Conservation (phyloP, 2,113 vertebrate genomes). For the Nothobranchius furzeri region DNA sequence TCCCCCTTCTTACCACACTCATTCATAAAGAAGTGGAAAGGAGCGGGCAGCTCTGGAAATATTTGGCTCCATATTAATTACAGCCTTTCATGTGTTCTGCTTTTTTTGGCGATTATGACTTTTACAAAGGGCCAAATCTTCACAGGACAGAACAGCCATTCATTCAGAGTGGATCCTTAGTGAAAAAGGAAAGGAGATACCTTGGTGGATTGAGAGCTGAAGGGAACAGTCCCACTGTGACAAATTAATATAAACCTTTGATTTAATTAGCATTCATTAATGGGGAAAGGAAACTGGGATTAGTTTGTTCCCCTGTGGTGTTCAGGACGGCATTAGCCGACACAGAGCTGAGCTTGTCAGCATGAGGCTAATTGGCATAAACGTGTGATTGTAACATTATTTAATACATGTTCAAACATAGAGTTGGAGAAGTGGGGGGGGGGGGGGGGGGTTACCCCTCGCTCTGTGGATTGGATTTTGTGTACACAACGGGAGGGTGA, state of each 20-base stretch:
- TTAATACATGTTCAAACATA: constrained; percentile 52
- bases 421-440: constrained; percentile 21
- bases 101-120: constrained; percentile 55
- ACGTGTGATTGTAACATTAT: constrained; percentile 65
- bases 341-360: constrained; percentile 41
- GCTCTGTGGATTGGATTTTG: constrained; percentile 49
- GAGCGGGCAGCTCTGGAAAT: constrained; percentile 51
- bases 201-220: constrained; percentile 17
- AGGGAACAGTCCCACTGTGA: constrained; percentile 65
- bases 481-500: constrained; percentile 62
- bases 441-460: constrained; percentile 34
- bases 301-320: constrained; percentile 30
- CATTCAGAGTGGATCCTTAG: constrained; percentile 44
- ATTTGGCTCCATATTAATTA: constrained; percentile 71
- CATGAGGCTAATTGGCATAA: constrained; percentile 70
- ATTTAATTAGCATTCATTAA: constrained; percentile 79
- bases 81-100: constrained; percentile 55
- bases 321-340: constrained; percentile 8
- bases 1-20: constrained; percentile 7
- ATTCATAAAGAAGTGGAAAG: constrained; percentile 38
- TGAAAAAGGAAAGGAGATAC: constrained; percentile 29
- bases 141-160: constrained; percentile 57
- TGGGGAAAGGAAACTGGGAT: constrained; percentile 3
- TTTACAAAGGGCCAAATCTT: constrained; percentile 59
- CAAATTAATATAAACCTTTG: constrained; percentile 77